A percentile compares a stretch with the other conserved stretches of the same genome.
Evolutionary conservation across 2,888 invertebrate species (phyloP).

Genomic region (Adela reaumurella): DNA sequence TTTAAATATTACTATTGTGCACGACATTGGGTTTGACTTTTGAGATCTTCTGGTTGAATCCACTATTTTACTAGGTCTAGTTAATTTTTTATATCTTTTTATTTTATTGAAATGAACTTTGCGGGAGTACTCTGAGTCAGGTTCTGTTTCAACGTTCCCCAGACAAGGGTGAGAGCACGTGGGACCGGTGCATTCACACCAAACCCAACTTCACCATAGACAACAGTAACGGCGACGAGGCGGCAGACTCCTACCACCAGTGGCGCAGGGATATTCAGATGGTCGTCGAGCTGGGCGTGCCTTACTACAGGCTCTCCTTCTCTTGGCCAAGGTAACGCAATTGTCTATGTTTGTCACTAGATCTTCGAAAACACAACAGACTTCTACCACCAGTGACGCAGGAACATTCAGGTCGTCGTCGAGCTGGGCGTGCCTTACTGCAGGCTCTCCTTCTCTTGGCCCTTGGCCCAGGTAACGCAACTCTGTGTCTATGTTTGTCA

Average conservation of each 20-base stretch:
- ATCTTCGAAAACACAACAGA: too few species aligned
- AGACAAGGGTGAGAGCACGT: slow-evolving; percentile 64
- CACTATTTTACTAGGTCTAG: too few species aligned
- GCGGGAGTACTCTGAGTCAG: slow-evolving; percentile 9
- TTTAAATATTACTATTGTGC: too few species aligned
- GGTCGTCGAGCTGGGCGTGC: slow-evolving; percentile 54
- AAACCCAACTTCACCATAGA: slow-evolving; percentile 50
- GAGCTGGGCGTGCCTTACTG: slow-evolving; percentile 62
- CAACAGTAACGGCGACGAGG: slow-evolving; percentile 59
- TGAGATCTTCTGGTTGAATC: too few species aligned
- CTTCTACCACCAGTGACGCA: slow-evolving; percentile 62
- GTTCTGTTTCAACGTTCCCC: slow-evolving; percentile 17
- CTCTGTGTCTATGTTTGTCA: too few species aligned
- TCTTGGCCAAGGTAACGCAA: slow-evolving; percentile 69
- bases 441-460: slow-evolving; percentile 72
- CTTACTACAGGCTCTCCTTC: slow-evolving; percentile 66
- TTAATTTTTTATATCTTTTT: too few species aligned
- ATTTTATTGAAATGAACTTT: too few species aligned
- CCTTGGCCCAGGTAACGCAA: too few species aligned
- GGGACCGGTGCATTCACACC: slow-evolving; percentile 55
- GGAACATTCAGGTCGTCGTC: slow-evolving; percentile 57
- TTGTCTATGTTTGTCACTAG: too few species aligned
- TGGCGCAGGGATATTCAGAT: slow-evolving; percentile 60
- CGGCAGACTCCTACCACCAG: slow-evolving; percentile 66
- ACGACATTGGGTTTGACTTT: too few species aligned